Base-by-base conservation (phyloP, 1,140 invertebrate genomes). In the Archivesica marissinica region DNA sequence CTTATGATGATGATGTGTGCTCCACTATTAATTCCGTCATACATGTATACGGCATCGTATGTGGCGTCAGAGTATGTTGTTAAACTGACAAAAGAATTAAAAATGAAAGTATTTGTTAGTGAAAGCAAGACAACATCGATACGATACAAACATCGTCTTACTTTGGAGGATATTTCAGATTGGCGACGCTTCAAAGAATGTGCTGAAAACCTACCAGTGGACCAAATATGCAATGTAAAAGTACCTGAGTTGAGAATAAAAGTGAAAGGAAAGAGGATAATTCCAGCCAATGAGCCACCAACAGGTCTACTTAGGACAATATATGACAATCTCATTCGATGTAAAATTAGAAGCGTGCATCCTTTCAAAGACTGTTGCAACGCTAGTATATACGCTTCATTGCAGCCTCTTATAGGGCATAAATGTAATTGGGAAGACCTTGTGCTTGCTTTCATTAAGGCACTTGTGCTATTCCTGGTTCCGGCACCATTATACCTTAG, bases 261-360 rank as follows among this genome's bases (percentile, higher is more conserved):
- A 85, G 91, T 93, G 25, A 92, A 93, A 85, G 91, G 91, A n/a
- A 93, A 93, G 52, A 68, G 91, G 41, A 90, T 93, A 6, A 90
- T 93, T 28, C 89, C 91, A 13, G 91, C 91, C 35, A 91, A 92
- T 41, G 91, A 92, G 7, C 91, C 91, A 4, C 92, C 92, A 11
- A 92, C 92, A 0, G 92, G 92, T 0, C 59, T 93, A 1, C 47
- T 93, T 7, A 76, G 89, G 6, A 91, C 91, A 7, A 52, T 91
- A 9, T 93, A 92, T 52, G 91, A 92, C 72, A 92, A 93, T 87
- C 54, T 93, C 25, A 81, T 91, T 15, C 85, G 91, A 25, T 93
- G 92, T 81, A 93, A 93, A 79, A 88, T 93, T n/a, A 90, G 91
- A 77, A 66, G 86, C 2, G 23, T 93, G 0, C 86, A 89, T 13